Percentiles rank a stretch among this genome's conserved stretches.
These are phyloP conservation scores for Noctua comes DNA, from an alignment of 2,888 invertebrate species.

Conservation along the genomic window DNA sequence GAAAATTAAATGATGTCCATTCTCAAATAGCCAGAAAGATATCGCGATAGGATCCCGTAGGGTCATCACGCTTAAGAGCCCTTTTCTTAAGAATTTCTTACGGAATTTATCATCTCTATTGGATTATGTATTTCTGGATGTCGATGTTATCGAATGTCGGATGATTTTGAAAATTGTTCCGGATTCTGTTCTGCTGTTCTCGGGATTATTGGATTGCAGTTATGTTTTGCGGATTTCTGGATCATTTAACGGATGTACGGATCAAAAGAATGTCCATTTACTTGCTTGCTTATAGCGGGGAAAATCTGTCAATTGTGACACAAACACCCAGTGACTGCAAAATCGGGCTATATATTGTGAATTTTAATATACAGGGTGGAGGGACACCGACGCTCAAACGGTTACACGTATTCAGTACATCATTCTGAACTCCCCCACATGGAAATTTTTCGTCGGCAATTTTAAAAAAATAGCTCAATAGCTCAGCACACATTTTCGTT, in stretches of 20 bases:
- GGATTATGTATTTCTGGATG: slow-evolving; percentile 60
- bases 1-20: slow-evolving; percentile 75
- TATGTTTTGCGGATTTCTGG: slow-evolving; percentile 2
- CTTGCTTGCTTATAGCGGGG: not conserved
- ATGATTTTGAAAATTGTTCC: slow-evolving; percentile 35
- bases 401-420: no score
- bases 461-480: no score
- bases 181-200: slow-evolving; percentile 27
- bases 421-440: no score
- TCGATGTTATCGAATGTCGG: slow-evolving; percentile 49
- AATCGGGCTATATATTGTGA: not conserved
- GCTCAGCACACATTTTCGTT: no score
- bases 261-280: not conserved
- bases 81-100: slow-evolving; percentile 55
- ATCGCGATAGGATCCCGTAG: slow-evolving; percentile 59
- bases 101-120: slow-evolving; percentile 65
- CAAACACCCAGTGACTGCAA: not conserved
- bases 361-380: no score
- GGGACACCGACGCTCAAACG: no score
- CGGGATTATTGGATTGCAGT: slow-evolving; percentile 36
- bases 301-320: not conserved
- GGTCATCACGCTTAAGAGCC: slow-evolving; percentile 64
- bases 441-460: no score
- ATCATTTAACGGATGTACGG: not conserved
- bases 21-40: slow-evolving; percentile 71